phyloP scores from a whole-genome alignment of 1,140 invertebrate species.

The Heliothis subflexa region DNA sequence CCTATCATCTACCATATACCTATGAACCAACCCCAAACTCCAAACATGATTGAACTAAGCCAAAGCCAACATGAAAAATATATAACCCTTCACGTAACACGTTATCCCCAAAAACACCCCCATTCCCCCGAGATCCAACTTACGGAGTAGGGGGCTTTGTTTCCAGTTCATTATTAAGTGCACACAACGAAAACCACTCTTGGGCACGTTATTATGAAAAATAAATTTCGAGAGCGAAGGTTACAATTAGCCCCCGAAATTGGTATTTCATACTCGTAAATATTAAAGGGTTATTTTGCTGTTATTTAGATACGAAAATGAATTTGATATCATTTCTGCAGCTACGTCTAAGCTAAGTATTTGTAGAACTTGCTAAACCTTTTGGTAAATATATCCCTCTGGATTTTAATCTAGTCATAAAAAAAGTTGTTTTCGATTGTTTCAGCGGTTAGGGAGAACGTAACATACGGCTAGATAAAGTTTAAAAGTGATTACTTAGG shows the following conservation, averaged over 20 bases:
- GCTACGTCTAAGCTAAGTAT: too few species aligned
- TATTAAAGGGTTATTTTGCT: neutral
- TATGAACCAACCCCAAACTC: too few species aligned
- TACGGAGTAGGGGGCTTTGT: neutral
- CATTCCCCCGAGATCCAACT: conserved; percentile 4
- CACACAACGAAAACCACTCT: conserved; percentile 7
- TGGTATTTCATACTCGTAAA: conserved; percentile 24
- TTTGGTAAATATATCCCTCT: too few species aligned
- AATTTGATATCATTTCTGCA: too few species aligned
- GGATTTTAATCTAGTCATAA: too few species aligned
- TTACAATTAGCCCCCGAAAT: conserved; percentile 10
- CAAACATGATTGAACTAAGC: too few species aligned
- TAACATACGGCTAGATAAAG: too few species aligned
- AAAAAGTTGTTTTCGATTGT: too few species aligned
- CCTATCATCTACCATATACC: too few species aligned
- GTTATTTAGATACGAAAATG: neutral
- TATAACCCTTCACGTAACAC: neutral
- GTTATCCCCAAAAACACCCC: neutral
- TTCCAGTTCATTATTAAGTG: conserved; percentile 26
- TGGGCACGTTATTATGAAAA: conserved; percentile 23
- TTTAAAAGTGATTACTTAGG: too few species aligned
- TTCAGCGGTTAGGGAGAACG: too few species aligned
- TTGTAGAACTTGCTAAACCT: too few species aligned
- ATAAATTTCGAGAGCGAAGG: conserved; percentile 6
- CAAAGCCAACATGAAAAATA: neutral